Conservation (phyloP, 2,797 vertebrate species). For the Todus mexicanus region DNA sequence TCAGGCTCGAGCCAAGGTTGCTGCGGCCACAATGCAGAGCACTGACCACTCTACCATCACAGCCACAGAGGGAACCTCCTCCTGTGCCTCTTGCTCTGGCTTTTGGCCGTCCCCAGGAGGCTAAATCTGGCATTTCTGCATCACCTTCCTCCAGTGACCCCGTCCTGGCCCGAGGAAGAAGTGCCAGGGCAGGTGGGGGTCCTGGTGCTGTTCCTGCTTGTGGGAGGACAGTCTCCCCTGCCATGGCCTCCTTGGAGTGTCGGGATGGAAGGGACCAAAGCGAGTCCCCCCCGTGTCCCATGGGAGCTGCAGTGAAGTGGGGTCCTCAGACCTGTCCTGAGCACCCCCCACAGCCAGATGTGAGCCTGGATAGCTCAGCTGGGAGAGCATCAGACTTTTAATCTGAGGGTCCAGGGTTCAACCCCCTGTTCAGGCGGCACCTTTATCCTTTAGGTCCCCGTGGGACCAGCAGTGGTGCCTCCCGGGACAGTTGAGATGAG, state of each 20-base stretch:
- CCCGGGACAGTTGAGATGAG: too few relatives aligned
- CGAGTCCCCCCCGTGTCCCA: not conserved
- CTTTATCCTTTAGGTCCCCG: not conserved
- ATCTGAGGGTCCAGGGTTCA: conserved; percentile 34
- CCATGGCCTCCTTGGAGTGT: too few relatives aligned
- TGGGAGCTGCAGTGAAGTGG: not conserved
- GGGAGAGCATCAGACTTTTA: conserved; percentile 24
- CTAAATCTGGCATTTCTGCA: not conserved
- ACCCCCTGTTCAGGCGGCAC: not conserved
- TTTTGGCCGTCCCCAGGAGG: not conserved
- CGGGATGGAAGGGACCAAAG: not conserved
- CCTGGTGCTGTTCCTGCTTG: too few relatives aligned
- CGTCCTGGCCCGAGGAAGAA: not conserved
- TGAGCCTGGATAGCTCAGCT: not conserved
- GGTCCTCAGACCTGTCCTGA: not conserved
- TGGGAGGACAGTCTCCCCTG: not conserved
- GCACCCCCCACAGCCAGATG: rapidly evolving
- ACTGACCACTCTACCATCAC: too few relatives aligned
- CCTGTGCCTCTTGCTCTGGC: not conserved
- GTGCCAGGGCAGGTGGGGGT: too few relatives aligned
- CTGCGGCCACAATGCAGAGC: too few relatives aligned
- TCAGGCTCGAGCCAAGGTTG: too few relatives aligned
- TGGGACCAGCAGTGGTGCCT: rapidly evolving
- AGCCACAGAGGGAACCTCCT: too few relatives aligned
- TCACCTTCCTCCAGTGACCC: not conserved